Conservation (phyloP, 2,113 vertebrate genomes). For the Macheiramphus alcinus region DNA sequence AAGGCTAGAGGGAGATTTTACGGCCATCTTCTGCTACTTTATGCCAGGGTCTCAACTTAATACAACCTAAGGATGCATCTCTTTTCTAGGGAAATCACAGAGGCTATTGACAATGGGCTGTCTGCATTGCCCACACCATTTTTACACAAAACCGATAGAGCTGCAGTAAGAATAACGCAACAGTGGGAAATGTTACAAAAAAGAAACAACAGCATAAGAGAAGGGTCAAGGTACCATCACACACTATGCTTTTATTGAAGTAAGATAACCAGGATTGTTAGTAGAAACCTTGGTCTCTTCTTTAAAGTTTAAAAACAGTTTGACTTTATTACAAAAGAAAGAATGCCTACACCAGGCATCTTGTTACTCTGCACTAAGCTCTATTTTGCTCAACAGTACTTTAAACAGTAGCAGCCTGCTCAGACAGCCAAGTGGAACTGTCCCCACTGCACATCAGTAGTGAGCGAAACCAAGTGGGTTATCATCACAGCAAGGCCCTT, state of each 20-base stretch:
- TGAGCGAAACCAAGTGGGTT: constrained; percentile 52
- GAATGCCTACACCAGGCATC: background rate
- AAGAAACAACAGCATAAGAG: background rate
- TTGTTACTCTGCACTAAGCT: background rate
- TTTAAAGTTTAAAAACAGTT: background rate
- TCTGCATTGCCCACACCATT: background rate
- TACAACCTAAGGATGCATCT: background rate
- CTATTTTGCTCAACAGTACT: background rate
- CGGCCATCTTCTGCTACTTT: background rate
- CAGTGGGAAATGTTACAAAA: background rate
- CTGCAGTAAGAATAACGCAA: background rate
- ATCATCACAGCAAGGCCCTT: constrained; percentile 43
- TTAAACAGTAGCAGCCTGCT: background rate
- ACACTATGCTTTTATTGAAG: background rate
- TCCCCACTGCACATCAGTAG: constrained; percentile 36
- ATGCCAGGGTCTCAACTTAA: background rate
- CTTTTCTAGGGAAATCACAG: background rate
- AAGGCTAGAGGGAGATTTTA: background rate
- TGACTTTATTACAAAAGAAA: background rate
- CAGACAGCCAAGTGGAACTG: constrained; percentile 66
- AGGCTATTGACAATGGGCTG: background rate
- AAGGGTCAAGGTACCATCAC: background rate
- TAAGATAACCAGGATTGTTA: background rate
- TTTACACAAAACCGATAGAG: background rate
- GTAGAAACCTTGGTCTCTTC: background rate